A percentile compares a stretch with the other conserved stretches of the same genome.
These are phyloP conservation scores for Phortica okadai DNA, from an alignment of 2,888 invertebrate genomes.

Conservation along the genomic window DNA sequence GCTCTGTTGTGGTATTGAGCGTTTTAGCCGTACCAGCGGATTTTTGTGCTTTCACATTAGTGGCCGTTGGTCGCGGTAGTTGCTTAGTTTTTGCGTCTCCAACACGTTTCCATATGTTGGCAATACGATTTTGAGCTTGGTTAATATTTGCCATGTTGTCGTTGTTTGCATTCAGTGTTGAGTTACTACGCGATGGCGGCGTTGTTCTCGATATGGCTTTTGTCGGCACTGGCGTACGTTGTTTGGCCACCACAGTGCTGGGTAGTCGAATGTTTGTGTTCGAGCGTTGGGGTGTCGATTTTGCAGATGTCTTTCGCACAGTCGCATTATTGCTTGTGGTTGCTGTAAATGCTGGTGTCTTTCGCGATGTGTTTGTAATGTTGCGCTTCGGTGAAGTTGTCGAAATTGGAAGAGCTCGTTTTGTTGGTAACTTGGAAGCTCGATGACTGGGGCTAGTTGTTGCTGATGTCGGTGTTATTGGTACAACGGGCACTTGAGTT, in stretches of 20 bases:
- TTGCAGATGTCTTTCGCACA: slow-evolving; percentile 39
- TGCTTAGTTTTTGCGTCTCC: slow-evolving; percentile 69
- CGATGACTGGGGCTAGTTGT: slow-evolving; percentile 63
- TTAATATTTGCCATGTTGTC: slow-evolving; percentile 63
- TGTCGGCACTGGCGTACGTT: slow-evolving; percentile 53
- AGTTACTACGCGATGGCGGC: slow-evolving; percentile 76
- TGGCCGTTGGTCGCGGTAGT: slow-evolving; percentile 8
- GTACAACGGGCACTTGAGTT: slow-evolving; percentile 72
- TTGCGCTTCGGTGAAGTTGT: slow-evolving; percentile 42
- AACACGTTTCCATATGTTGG: slow-evolving; percentile 75
- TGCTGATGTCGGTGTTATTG: slow-evolving; percentile 30
- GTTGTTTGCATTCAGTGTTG: slow-evolving; percentile 65
- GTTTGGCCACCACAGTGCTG: slow-evolving; percentile 40
- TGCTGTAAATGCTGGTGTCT: not conserved
- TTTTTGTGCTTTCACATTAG: slow-evolving; percentile 26
- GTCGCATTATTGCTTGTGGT: slow-evolving; percentile 8
- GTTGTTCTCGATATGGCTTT: slow-evolving; percentile 71
- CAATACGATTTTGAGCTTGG: slow-evolving; percentile 75
- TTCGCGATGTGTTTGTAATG: slow-evolving; percentile 74
- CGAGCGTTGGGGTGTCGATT: slow-evolving; percentile 60
- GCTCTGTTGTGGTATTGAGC: slow-evolving; percentile 52
- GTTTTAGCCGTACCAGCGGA: slow-evolving; percentile 34
- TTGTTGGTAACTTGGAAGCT: slow-evolving; percentile 73
- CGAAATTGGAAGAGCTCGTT: slow-evolving; percentile 51
- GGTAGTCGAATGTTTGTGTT: slow-evolving; percentile 74